Conservation (phyloP, 2,113 vertebrate species). For the Lynx canadensis region DNA sequence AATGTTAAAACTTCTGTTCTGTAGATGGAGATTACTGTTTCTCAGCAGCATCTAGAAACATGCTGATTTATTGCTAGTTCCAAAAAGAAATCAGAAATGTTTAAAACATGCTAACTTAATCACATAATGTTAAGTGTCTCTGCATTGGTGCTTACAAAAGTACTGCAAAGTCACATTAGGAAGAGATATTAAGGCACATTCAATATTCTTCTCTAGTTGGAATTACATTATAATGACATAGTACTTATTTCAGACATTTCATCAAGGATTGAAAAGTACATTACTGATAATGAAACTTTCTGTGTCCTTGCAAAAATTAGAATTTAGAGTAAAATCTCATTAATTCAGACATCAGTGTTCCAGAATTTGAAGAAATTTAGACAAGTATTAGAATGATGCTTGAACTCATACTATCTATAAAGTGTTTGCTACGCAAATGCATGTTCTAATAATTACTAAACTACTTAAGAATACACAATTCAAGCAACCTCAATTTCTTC, state of each 20-base stretch:
- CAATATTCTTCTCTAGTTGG: slow-evolving; percentile 44
- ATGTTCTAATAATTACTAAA: background rate
- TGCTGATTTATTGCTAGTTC: slow-evolving; percentile 59
- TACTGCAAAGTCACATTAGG: slow-evolving; percentile 50
- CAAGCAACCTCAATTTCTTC: background rate
- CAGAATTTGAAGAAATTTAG: slow-evolving; percentile 28
- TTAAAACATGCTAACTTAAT: slow-evolving; percentile 73
- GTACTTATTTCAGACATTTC: slow-evolving; percentile 66
- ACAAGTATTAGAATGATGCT: background rate
- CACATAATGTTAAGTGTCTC: slow-evolving; percentile 60
- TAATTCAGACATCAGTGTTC: slow-evolving; percentile 49
- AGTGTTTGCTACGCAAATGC: background rate
- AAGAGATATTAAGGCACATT: slow-evolving; percentile 62
- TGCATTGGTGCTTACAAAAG: slow-evolving; percentile 49
- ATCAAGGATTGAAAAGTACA: slow-evolving; percentile 55
- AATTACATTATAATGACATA: slow-evolving; percentile 65
- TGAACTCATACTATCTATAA: background rate
- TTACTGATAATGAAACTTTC: slow-evolving; percentile 52
- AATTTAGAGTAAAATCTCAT: slow-evolving; percentile 57
- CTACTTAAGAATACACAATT: background rate
- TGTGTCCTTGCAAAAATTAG: slow-evolving; percentile 52
- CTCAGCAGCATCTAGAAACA: slow-evolving; percentile 18
- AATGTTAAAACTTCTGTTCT: slow-evolving; percentile 60
- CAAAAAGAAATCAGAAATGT: slow-evolving; percentile 62
- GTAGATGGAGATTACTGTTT: slow-evolving; percentile 37